These are phyloP conservation scores for Malurus melanocephalus DNA, from an alignment of 2,113 vertebrate species.

Conservation along the genomic window DNA sequence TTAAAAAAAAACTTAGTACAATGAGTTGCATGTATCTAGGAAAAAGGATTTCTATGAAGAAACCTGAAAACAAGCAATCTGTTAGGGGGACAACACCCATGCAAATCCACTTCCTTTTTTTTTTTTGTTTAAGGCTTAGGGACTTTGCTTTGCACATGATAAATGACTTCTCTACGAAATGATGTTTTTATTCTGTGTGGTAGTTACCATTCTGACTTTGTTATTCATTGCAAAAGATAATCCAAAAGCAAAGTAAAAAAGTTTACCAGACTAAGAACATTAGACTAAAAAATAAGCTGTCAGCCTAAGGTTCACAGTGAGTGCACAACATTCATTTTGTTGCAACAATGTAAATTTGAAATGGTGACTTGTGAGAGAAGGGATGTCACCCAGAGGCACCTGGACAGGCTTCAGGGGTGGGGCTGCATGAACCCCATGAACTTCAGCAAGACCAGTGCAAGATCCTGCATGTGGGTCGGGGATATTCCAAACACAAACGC, in stretches of 20 bases:
- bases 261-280: background rate
- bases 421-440: background rate
- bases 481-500: background rate
- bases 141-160: background rate
- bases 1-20: background rate
- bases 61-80: background rate
- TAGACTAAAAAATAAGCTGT: background rate
- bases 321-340: background rate
- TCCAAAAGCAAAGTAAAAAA: background rate
- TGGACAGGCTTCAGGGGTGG: background rate
- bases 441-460: too few relatives aligned
- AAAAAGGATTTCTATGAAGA: background rate
- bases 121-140: background rate
- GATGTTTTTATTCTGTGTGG: background rate
- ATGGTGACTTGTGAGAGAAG: background rate
- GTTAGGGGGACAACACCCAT: background rate
- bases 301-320: background rate
- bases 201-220: background rate
- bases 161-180: background rate
- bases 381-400: background rate
- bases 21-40: background rate
- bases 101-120: background rate
- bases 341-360: background rate
- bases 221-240: background rate
- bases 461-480: background rate